phyloP scores from a whole-genome alignment of 1,140 invertebrate genomes.

The Anoplolepis gracilipes region DNA sequence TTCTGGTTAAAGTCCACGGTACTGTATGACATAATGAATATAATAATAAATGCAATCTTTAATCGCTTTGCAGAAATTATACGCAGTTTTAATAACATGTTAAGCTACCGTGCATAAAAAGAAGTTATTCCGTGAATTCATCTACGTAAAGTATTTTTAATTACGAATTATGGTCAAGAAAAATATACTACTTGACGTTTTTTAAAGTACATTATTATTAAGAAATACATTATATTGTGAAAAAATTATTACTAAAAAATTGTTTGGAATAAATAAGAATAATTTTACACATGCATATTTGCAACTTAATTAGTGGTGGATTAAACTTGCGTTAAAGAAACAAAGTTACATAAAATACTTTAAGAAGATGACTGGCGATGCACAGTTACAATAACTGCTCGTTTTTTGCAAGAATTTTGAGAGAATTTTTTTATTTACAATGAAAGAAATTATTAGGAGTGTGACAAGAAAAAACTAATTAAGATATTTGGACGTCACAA shows the following conservation, averaged over 20 bases:
- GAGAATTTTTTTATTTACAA: neutral
- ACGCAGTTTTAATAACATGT: neutral
- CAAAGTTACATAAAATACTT: neutral
- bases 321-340: neutral
- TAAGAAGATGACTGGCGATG: neutral
- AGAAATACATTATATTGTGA: too few relatives aligned
- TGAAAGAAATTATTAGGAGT: neutral
- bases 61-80: neutral
- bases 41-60: neutral
- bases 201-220: neutral
- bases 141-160: neutral
- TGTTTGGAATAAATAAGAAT: neutral
- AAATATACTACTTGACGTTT: neutral
- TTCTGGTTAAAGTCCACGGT: neutral
- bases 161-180: neutral
- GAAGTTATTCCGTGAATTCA: neutral
- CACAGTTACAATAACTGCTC: neutral
- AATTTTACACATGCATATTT: neutral
- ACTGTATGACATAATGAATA: neutral
- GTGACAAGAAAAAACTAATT: neutral
- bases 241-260: neutral
- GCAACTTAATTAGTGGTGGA: neutral
- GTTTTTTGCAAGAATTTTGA: conserved; percentile 2
- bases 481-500: neutral
- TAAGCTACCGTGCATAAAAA: conserved; percentile 3